A percentile compares a stretch with the other conserved stretches of the same genome.
Evolutionary conservation across 2,113 vertebrate species (phyloP).

Genomic region (Tor tambroides): DNA sequence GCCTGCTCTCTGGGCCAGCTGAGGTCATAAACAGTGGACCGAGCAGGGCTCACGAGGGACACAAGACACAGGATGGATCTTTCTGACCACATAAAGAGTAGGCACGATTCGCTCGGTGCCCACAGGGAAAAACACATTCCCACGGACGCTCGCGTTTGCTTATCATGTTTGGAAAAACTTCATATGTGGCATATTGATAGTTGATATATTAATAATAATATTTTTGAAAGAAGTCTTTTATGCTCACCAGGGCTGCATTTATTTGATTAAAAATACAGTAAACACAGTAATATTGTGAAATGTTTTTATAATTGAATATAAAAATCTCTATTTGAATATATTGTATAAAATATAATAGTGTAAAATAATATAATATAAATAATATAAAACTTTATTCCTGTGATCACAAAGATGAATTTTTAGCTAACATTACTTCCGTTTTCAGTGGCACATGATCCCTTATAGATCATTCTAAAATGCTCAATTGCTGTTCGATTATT

Average conservation of each 20-base stretch:
- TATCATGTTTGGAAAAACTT: background rate
- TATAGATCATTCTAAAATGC: no score
- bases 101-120: conserved; percentile 40
- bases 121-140: conserved; percentile 44
- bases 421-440: no score
- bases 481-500: no score
- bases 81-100: conserved; percentile 53
- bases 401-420: no score
- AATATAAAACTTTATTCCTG: no score
- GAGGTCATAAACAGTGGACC: conserved; percentile 60
- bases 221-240: background rate
- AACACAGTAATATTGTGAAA: background rate
- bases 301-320: background rate
- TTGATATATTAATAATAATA: background rate
- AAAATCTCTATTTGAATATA: background rate
- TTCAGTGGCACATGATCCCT: no score
- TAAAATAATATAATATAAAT: no score
- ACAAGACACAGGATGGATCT: conserved; percentile 35
- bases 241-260: background rate
- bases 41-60: conserved; percentile 35
- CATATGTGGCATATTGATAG: background rate
- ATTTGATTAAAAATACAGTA: background rate
- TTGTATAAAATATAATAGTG: no score
- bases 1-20: conserved; percentile 66
- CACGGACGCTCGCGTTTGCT: conserved; percentile 12